Percentiles rank a stretch among this genome's conserved stretches.
Conservation (phyloP, 2,113 vertebrate genomes). For the Chlorodrepanis virens region DNA sequence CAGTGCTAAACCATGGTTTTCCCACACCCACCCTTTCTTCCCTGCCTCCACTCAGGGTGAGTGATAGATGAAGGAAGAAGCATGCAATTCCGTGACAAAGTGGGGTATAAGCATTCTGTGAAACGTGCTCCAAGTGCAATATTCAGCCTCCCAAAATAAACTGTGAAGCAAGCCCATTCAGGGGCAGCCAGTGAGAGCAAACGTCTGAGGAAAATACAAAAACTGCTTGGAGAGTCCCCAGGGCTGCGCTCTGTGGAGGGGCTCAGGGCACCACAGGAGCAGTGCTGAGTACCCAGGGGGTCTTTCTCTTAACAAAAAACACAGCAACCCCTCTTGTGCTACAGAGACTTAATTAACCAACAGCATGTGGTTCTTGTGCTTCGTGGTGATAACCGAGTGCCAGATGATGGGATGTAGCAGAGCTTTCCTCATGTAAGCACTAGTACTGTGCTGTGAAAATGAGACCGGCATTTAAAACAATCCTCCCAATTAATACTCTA, state of each 20-base stretch:
- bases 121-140: background rate
- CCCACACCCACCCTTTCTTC: background rate
- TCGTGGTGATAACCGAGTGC: background rate
- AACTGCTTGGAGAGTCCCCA: background rate
- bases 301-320: background rate
- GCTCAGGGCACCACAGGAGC: background rate
- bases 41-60: background rate
- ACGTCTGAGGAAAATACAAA: background rate
- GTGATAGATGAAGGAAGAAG: background rate
- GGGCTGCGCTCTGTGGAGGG: background rate
- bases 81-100: background rate
- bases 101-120: background rate
- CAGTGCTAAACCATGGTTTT: background rate
- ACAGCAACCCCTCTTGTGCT: background rate
- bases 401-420: background rate
- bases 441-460: background rate
- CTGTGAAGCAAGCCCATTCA: background rate
- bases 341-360: constrained; percentile 56
- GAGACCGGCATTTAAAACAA: background rate
- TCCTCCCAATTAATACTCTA: background rate
- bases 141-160: background rate
- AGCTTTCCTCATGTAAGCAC: background rate
- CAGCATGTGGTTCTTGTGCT: constrained; percentile 44
- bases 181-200: background rate
- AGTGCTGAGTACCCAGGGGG: background rate